Evolutionary conservation across 1,140 invertebrate genomes (phyloP).

Genomic region (Pogonognathellus flavescens): DNA sequence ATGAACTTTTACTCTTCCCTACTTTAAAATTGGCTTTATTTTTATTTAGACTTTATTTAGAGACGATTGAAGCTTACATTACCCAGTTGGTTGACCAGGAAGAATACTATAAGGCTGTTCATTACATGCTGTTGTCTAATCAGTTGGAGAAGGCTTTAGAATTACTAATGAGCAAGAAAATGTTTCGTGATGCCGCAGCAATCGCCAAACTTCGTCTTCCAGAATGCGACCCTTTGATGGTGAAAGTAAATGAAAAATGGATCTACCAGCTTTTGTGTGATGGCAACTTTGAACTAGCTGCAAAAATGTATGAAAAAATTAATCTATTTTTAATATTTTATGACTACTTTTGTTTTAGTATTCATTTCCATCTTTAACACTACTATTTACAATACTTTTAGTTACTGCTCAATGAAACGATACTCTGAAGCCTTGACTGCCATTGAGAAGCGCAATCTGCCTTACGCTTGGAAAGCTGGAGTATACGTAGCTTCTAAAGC

Average conservation of each 20-base stretch:
- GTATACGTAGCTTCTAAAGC: conserved; percentile 43
- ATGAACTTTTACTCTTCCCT: too few species aligned
- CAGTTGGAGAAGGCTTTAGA: conserved; percentile 51
- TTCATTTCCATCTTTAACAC: neutral
- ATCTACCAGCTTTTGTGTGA: conserved; percentile 21
- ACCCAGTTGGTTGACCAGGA: conserved; percentile 41
- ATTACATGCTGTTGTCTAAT: conserved; percentile 33
- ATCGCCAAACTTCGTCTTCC: conserved; percentile 29
- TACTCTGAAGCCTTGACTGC: conserved; percentile 47
- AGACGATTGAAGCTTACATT: conserved; percentile 45
- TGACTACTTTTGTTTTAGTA: neutral
- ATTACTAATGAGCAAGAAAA: conserved; percentile 35
- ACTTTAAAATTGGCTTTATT: too few species aligned
- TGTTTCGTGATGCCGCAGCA: conserved; percentile 60
- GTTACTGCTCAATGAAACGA: conserved; percentile 41
- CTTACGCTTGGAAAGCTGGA: conserved; percentile 59
- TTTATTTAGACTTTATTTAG: conserved; percentile 27
- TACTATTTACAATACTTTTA: neutral
- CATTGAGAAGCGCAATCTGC: conserved; percentile 53
- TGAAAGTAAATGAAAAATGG: conserved; percentile 54
- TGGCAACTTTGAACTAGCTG: conserved; percentile 59
- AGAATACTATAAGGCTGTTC: conserved; percentile 48
- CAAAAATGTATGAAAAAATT: conserved; percentile 57
- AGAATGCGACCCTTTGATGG: neutral
- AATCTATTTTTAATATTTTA: conserved; percentile 16